A percentile compares a stretch with the other conserved stretches of the same genome.
Evolutionary conservation across 2,113 vertebrate species (phyloP).

Genomic region (Silurus meridionalis): DNA sequence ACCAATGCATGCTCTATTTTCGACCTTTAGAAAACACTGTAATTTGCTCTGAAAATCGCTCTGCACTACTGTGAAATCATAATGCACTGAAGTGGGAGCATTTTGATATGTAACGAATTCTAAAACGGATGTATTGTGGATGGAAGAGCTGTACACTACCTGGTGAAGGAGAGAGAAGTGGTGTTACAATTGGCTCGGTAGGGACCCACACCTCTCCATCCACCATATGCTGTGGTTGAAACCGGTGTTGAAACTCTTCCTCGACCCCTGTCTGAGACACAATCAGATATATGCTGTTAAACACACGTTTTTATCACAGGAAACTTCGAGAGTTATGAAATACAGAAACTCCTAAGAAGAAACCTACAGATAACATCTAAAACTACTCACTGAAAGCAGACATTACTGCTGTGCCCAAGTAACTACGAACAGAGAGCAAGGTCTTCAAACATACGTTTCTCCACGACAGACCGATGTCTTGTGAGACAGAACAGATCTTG

Average conservation of each 20-base stretch:
- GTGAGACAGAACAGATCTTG: not conserved
- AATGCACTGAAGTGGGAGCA: not conserved
- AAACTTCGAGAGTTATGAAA: not conserved
- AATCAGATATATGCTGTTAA: not conserved
- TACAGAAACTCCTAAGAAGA: not conserved
- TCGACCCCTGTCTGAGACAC: constrained; percentile 16
- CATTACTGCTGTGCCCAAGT: not conserved
- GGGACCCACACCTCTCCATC: constrained; percentile 63
- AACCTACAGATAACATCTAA: not conserved
- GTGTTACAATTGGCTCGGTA: constrained; percentile 58
- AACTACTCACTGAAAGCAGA: not conserved
- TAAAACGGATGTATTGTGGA: not conserved
- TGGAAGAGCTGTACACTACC: constrained; percentile 50
- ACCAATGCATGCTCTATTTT: too few species aligned
- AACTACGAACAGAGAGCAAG: not conserved
- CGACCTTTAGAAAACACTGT: too few species aligned
- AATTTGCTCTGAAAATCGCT: too few species aligned
- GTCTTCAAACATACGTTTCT: not conserved
- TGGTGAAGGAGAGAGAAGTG: constrained; percentile 61
- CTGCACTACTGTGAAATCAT: too few species aligned
- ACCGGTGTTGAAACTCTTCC: constrained; percentile 39
- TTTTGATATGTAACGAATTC: not conserved
- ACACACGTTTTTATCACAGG: not conserved
- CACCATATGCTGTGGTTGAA: constrained; percentile 57
- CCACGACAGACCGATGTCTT: too few species aligned